Base-by-base conservation (phyloP, 2,888 invertebrate genomes). In the Mamestra brassicae region DNA sequence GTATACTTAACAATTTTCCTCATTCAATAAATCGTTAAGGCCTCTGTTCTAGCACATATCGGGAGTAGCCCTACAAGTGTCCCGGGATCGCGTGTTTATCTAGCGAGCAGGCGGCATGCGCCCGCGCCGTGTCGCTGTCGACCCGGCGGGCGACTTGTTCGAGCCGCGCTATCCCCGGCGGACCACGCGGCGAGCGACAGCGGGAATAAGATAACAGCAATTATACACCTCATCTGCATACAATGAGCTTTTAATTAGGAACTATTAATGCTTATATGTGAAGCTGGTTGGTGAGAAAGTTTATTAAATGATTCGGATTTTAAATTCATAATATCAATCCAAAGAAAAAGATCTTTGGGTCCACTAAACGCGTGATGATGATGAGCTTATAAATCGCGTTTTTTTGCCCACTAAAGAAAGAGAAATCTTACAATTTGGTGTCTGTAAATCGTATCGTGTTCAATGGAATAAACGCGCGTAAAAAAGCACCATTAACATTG, bases 41-140 rank as follows among this genome's bases (percentile, higher is more conserved):
- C 8, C n/a, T 13, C 52, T 69, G 69, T 55, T 52, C 17, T 55
- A 69, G 34, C 13, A 47, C 60, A 70, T 57, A 75, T 73, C 38
- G 58, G 67, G 34, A 52, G 65, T 78, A 86, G 58, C 86, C 86
- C 86, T 87, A 79, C 42, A 67, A 71, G 75, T 77, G 76, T 71
- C 71, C 68, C 68, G 67, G 81, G 85, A 78, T 87, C 74, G 88
- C 87, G 84, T 89, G 87, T 89, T 86, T 89, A 89, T 87, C 88
- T 87, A 87, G 87, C 85, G 85, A 71, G 83, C 78, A 80, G 71
- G 76, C 76, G 82, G 88, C 74, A 85, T 87, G 85, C 83, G 75
- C 73, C 76, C 68, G 78, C 86, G 75, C 77, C 84, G 64, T 84
- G 87, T 87, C 65, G 83, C 84, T 87, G 83, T 86, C 87, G 74